A percentile compares a stretch with the other conserved stretches of the same genome.
Conservation (phyloP, 2,113 vertebrate genomes). For the Prinia subflava region DNA sequence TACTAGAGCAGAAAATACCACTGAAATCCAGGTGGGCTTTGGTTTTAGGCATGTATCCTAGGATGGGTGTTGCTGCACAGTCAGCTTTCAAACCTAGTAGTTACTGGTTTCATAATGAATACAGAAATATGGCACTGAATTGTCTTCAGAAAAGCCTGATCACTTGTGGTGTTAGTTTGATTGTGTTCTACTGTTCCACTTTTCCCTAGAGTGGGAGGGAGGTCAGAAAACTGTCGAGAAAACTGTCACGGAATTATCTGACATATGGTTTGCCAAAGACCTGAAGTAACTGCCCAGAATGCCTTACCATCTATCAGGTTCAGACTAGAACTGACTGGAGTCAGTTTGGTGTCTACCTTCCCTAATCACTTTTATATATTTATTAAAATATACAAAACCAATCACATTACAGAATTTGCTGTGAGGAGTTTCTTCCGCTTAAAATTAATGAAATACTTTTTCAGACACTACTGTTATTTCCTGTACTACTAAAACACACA, state of each 20-base stretch:
- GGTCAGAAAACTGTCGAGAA: not conserved
- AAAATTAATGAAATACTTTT: not conserved
- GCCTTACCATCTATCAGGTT: not conserved
- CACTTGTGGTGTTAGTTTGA: not conserved
- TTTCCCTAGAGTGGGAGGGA: not conserved
- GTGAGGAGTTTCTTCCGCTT: not conserved
- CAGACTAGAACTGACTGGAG: not conserved
- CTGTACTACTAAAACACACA: not conserved
- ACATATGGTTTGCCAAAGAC: not conserved
- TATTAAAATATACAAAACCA: not conserved
- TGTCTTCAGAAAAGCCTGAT: not conserved
- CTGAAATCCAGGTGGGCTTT: not conserved
- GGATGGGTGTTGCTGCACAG: not conserved
- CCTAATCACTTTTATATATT: not conserved
- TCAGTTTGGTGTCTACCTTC: not conserved
- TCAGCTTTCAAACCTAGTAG: not conserved
- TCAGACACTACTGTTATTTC: slow-evolving; percentile 25
- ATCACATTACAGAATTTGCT: not conserved
- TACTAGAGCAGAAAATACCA: not conserved
- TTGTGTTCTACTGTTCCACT: not conserved
- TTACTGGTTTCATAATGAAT: not conserved
- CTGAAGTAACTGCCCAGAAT: not conserved
- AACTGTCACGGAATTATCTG: not conserved
- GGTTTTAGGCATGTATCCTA: not conserved
- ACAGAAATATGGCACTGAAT: not conserved